These are phyloP conservation scores for Lamproptera curius DNA, from an alignment of 2,888 invertebrate species.

Conservation along the genomic window DNA sequence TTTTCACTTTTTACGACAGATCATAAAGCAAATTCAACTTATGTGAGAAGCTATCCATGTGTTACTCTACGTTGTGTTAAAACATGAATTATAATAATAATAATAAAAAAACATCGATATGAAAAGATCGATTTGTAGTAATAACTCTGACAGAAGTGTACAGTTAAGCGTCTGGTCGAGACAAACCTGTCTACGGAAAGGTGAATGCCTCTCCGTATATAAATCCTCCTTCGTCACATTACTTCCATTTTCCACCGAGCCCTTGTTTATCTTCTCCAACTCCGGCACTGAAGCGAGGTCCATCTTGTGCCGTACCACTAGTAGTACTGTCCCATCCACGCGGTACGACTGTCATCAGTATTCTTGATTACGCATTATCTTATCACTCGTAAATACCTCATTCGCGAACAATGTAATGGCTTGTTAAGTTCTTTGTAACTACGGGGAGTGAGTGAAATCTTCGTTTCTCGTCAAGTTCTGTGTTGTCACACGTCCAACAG, in stretches of 20 bases:
- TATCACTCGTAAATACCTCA: slow-evolving; percentile 29
- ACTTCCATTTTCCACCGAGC: slow-evolving; percentile 39
- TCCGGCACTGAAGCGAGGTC: slow-evolving; percentile 46
- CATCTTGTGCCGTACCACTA: slow-evolving; percentile 49
- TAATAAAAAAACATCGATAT: too few relatives aligned
- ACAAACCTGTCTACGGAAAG: slow-evolving; percentile 59
- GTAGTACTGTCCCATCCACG: slow-evolving; percentile 28
- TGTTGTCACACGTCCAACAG: too few relatives aligned
- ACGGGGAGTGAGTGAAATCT: too few relatives aligned
- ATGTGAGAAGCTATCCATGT: too few relatives aligned
- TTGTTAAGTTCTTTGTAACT: slow-evolving; percentile 3
- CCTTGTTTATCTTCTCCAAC: slow-evolving; percentile 54
- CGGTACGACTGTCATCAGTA: slow-evolving; percentile 25
- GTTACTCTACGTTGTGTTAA: too few relatives aligned
- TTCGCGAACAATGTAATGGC: slow-evolving; percentile 14
- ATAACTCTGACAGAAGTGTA: too few relatives aligned
- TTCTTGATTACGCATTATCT: slow-evolving; percentile 31
- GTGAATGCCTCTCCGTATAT: slow-evolving; percentile 31
- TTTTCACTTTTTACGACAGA: too few relatives aligned
- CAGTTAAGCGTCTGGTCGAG: too few relatives aligned
- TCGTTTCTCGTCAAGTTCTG: too few relatives aligned
- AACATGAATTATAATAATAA: too few relatives aligned
- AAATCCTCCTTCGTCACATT: slow-evolving; percentile 37
- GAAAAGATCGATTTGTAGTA: too few relatives aligned
- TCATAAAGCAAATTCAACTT: too few relatives aligned